Evolutionary conservation across 2,888 invertebrate species (phyloP).

Genomic region (Drosophila peninsularis): DNA sequence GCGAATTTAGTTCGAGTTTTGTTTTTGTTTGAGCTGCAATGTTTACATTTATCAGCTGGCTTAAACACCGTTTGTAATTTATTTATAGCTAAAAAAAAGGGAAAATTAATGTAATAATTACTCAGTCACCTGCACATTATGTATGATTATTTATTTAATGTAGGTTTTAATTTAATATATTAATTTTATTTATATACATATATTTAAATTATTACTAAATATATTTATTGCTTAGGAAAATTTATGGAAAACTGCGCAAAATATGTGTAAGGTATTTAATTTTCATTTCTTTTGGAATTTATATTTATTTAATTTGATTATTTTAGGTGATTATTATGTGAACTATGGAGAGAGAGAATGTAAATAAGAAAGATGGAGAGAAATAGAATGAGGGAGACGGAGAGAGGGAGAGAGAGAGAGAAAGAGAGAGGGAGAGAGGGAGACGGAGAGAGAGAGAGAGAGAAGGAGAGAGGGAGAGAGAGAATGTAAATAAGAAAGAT

Average conservation of each 20-base stretch:
- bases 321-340: no score
- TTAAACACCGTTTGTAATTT: neutral
- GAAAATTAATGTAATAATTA: neutral
- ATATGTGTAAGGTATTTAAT: neutral
- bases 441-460: neutral
- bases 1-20: neutral
- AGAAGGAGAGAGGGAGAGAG: neutral
- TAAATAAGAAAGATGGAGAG: neutral
- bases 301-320: no score
- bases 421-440: neutral
- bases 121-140: neutral
- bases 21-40: neutral
- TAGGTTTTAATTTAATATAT: neutral
- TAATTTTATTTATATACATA: no score
- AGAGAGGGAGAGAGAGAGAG: neutral
- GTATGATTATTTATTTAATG: neutral
- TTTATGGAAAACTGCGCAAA: neutral
- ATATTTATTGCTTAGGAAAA: neutral
- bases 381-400: neutral
- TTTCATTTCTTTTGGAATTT: neutral
- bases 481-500: neutral
- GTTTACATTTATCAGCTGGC: neutral
- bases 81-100: neutral
- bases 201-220: neutral
- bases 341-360: no score